These are phyloP conservation scores for Nasalis larvatus DNA, from an alignment of 2,113 vertebrate genomes.

Conservation along the genomic window DNA sequence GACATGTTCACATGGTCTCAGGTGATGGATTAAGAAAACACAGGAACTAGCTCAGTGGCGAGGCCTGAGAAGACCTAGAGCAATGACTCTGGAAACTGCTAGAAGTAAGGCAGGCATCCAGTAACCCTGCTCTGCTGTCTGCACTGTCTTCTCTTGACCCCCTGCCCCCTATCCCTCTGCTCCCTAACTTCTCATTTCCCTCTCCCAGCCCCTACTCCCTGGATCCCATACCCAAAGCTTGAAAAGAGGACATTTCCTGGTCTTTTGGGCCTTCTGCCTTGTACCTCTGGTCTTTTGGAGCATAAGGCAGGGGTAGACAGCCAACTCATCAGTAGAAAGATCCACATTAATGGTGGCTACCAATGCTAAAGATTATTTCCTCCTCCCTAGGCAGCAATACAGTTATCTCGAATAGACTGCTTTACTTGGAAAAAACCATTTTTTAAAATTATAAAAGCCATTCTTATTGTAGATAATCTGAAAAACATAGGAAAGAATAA, in stretches of 20 bases:
- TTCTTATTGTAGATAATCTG: background rate
- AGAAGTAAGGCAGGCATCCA: background rate
- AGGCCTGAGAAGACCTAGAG: background rate
- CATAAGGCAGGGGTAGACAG: background rate
- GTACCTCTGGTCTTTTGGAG: background rate
- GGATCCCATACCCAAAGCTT: background rate
- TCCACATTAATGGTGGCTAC: background rate
- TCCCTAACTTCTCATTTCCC: background rate
- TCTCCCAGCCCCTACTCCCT: background rate
- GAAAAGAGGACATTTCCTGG: background rate
- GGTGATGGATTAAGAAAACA: background rate
- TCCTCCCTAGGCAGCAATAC: background rate
- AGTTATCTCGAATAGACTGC: background rate
- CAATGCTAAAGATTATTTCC: background rate
- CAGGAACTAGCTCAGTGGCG: background rate
- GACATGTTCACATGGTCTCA: background rate
- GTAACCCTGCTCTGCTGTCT: background rate
- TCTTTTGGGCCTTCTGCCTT: background rate
- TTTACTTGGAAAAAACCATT: background rate
- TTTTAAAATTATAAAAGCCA: background rate
- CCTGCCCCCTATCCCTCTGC: background rate
- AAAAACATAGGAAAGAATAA: background rate
- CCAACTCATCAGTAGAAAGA: background rate
- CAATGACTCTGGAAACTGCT: background rate
- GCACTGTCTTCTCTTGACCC: no score